Base-by-base conservation (phyloP, 2,797 vertebrate genomes). In the Acrocephalus scirpaceus region DNA sequence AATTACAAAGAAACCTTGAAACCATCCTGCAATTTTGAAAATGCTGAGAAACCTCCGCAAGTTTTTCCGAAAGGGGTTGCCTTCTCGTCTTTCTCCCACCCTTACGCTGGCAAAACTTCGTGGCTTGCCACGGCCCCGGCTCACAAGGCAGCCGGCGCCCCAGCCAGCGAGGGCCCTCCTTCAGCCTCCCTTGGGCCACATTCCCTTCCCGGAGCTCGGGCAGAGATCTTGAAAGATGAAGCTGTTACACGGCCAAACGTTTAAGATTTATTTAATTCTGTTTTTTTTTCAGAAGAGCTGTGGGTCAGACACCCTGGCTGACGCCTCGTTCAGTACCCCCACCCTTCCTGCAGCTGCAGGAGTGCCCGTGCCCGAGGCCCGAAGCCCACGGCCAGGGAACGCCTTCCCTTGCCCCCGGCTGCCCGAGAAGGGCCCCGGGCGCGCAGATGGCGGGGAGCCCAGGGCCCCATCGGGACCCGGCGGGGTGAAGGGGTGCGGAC, bases 31-130 rank as follows among this genome's bases (percentile, higher is more conserved):
- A 8, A 13, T 27, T 65, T 22, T 27, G n/a, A 67, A 89, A 66
- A 62, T 0, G 12, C 4, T 30, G 20, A 86, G 12, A 48, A 76
- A 45, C 9, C 48, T 45, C 54, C 25, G 5, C 13, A 34, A 45
- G 0, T 2, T 0, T 0, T 13, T 77, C 16, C 23, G 36, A 60
- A 78, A 25, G 17, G 3, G 4, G 2, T 17, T 54, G 26, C n/a
- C 30, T 61, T 56, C 32, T 19, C 29, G 9, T n/a, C 44, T n/a
- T 45, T 26, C 44, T 42, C 29, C 15, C 16, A 40, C 2, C 7
- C 7, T 27, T 1, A 7, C 0, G 2, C n/a, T 2, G 57, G 26
- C 53, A 27, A 56, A 54, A 26, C 22, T 38, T 58, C 8, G 3
- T 8, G 5, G 23, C 4, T 32, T 27, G 19, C 15, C 48, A 62